A percentile compares a stretch with the other conserved stretches of the same genome.
Evolutionary conservation across 2,113 vertebrate species (phyloP).

Genomic region (Takifugu bimaculatus): DNA sequence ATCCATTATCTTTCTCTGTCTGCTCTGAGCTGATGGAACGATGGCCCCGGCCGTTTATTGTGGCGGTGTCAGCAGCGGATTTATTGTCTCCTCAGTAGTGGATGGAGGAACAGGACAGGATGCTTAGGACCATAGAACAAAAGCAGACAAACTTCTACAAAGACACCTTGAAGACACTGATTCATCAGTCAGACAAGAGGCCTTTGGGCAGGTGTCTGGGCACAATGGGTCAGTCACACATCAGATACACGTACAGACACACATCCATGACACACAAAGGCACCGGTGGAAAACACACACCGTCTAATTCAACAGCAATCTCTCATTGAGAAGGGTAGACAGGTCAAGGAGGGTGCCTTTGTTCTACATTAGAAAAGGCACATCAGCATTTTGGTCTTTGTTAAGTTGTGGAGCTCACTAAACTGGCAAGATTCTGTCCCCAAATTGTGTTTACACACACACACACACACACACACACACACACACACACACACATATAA

Average conservation of each 20-base stretch:
- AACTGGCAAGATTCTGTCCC: too few species aligned
- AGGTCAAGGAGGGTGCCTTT: conserved; percentile 47
- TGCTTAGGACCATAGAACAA: conserved; percentile 61
- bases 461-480: too few species aligned
- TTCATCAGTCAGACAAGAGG: conserved; percentile 70
- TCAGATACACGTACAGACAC: conserved; percentile 9
- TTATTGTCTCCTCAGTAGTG: conserved; percentile 61
- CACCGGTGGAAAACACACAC: conserved; percentile 36
- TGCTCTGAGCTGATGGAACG: conserved; percentile 51
- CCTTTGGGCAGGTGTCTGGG: conserved; percentile 70
- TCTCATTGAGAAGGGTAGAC: conserved; percentile 63
- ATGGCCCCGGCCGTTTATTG: conserved; percentile 48
- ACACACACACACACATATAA: too few species aligned
- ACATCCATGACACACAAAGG: conserved; percentile 32
- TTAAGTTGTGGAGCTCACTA: conserved; percentile 21
- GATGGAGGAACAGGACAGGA: conserved; percentile 54
- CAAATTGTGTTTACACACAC: too few species aligned
- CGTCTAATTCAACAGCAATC: conserved; percentile 49
- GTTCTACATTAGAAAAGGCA: conserved; percentile 44
- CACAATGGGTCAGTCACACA: conserved; percentile 64
- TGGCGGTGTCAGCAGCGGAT: conserved; percentile 53
- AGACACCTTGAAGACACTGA: conserved; percentile 72
- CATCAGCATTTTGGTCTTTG: conserved; percentile 34
- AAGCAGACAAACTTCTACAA: conserved; percentile 66
- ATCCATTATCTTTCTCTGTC: conserved; percentile 42